These are phyloP conservation scores for Synanthedon andrenaeformis DNA, from an alignment of 2,888 invertebrate genomes.

Conservation along the genomic window DNA sequence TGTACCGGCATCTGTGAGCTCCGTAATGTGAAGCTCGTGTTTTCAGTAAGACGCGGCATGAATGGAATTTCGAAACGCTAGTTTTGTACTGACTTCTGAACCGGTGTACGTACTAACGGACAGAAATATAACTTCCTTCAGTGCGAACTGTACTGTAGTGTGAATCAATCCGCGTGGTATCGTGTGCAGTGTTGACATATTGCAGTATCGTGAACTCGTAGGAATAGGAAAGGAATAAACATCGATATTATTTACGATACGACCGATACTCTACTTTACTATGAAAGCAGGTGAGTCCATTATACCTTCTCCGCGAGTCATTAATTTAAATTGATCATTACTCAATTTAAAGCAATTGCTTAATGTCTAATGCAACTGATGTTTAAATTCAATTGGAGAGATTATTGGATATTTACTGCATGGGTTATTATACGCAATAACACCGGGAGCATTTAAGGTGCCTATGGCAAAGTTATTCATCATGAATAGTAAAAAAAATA, in stretches of 20 bases:
- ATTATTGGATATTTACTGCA: too few relatives aligned
- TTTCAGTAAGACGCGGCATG: conserved; percentile 44
- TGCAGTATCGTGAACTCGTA: conserved; percentile 3
- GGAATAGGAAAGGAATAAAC: not conserved
- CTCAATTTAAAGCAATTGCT: too few relatives aligned
- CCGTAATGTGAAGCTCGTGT: conserved; percentile 35
- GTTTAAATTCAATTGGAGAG: too few relatives aligned
- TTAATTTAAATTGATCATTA: too few relatives aligned
- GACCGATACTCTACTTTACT: not conserved
- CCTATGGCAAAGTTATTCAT: too few relatives aligned
- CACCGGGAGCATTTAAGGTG: too few relatives aligned
- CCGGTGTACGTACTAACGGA: not conserved
- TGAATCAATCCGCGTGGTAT: conserved; percentile 14
- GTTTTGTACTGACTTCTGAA: conserved; percentile 4
- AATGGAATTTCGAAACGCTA: conserved; percentile 36
- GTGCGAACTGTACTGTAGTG: not conserved
- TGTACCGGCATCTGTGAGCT: conserved; percentile 52
- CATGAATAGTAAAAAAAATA: too few relatives aligned
- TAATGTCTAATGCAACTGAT: too few relatives aligned
- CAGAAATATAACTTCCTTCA: not conserved
- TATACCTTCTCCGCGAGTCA: not conserved
- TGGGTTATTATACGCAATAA: too few relatives aligned
- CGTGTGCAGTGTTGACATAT: conserved; percentile 44
- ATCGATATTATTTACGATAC: not conserved
- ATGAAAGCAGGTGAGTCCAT: conserved; percentile 4